Evolutionary conservation across 2,888 invertebrate species (phyloP), one percentile per base, ranked within the genome.

Genomic region (Trissolcus japonicus): DNA sequence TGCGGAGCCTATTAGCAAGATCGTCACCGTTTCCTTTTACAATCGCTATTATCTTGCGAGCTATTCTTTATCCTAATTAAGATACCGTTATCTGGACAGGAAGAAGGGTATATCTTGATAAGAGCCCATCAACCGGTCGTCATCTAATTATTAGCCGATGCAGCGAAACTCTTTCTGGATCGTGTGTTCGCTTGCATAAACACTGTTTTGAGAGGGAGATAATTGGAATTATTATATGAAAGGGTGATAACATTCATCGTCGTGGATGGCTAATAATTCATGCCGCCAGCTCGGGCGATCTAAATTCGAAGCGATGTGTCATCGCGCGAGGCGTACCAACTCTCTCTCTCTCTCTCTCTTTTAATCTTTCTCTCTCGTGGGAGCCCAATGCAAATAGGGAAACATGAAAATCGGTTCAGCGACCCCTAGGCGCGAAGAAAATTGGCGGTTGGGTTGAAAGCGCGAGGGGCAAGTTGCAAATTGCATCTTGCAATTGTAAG

Each of bases 361-460:
- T n/a, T n/a, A n/a, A n/a, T 19, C 19, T 19, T 19, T 19, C 35
- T 35, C 35, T 35, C 35, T 50, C 69, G 56, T 61, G 46, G 51
- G 51, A 57, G 46, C 62, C 9, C 57, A 59, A 66, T 65, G 67
- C 68, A 74, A 69, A 78, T 75, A 67, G 74, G 74, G 60, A 55
- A 75, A 73, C 55, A 25, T 50, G 50, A 61, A 63, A 60, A 57
- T 14, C 48, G 72, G 75, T 75, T 77, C 75, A 72, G 51, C 65
- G 71, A 78, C 75, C 77, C 62, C 68, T 46, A 67, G 68, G 71
- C 71, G 67, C 14, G 59, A 67, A 74, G 78, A 62, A 69, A 61
- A 78, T 60, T 53, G 61, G 19, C 41, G 29, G 50, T 53, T 46
- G 57, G 29, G 40, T 19, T 19, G 1, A 19, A 51, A 21, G 21